A percentile compares a stretch with the other conserved stretches of the same genome.
phyloP scores from a whole-genome alignment of 1,140 invertebrate species.

The Myzus persicae region DNA sequence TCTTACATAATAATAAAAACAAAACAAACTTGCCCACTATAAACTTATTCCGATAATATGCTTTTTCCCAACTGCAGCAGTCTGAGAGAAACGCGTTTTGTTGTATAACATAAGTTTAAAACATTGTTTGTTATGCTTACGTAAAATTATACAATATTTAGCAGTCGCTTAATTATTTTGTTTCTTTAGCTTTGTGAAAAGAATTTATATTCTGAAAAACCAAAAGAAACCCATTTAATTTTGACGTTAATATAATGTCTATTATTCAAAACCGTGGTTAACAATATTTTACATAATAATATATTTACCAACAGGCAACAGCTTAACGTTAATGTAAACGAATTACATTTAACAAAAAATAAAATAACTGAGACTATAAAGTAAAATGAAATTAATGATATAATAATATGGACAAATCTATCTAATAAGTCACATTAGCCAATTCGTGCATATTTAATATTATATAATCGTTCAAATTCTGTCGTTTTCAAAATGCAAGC shows the following conservation, averaged over 20 bases:
- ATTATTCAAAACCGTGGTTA: neutral
- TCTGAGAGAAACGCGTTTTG: neutral
- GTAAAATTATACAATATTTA: neutral
- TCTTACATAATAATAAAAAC: constrained; percentile 19
- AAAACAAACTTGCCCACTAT: neutral
- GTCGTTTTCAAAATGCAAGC: too few species aligned
- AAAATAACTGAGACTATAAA: neutral
- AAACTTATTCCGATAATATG: neutral
- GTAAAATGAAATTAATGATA: neutral
- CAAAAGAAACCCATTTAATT: neutral
- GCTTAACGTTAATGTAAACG: neutral
- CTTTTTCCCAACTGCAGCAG: neutral
- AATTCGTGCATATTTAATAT: too few species aligned
- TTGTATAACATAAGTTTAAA: neutral
- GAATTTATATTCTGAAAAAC: neutral
- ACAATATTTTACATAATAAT: constrained; percentile 11
- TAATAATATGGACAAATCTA: neutral
- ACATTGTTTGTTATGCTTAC: neutral
- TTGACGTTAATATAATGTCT: neutral
- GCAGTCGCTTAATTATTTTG: neutral
- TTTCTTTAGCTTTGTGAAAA: neutral
- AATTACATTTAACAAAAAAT: neutral
- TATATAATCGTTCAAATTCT: too few species aligned
- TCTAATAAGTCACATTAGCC: neutral
- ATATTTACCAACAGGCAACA: neutral